Evolutionary conservation across 2,113 vertebrate species (phyloP).

Genomic region (Hirundichthys speculiger): DNA sequence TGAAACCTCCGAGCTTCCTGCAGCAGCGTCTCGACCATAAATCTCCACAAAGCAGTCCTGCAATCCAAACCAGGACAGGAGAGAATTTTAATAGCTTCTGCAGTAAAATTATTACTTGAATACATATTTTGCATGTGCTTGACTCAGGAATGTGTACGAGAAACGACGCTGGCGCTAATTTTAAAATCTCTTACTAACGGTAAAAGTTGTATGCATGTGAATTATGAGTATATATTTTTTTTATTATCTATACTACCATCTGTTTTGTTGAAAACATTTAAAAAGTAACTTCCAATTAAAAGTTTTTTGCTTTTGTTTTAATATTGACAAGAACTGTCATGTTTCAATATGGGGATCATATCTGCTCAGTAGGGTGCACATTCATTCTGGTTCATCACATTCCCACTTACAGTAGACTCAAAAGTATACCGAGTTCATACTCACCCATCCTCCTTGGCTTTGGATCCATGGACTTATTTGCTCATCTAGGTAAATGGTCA

Average conservation of each 20-base stretch:
- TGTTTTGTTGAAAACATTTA: no score
- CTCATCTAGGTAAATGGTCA: constrained; percentile 94
- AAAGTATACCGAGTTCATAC: constrained; percentile 47
- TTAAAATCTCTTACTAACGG: no score
- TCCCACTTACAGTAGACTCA: neutral
- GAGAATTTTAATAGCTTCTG: neutral
- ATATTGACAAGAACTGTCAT: no score
- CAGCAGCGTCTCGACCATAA: constrained; percentile 56
- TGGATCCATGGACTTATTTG: constrained; percentile 94
- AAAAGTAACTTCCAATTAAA: no score
- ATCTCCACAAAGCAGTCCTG: constrained; percentile 71
- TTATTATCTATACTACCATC: no score
- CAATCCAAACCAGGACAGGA: neutral
- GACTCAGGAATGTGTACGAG: no score
- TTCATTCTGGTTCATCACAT: neutral
- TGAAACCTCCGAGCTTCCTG: constrained; percentile 37
- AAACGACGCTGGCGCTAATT: no score
- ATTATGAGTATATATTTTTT: no score
- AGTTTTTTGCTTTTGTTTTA: no score
- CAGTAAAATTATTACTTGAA: neutral
- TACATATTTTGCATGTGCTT: neutral
- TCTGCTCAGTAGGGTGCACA: no score
- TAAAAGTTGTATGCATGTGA: no score
- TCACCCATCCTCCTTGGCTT: constrained; percentile 97
- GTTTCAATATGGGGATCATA: no score